Conservation (phyloP, 2,113 vertebrate genomes). For the Clinocottus analis region DNA sequence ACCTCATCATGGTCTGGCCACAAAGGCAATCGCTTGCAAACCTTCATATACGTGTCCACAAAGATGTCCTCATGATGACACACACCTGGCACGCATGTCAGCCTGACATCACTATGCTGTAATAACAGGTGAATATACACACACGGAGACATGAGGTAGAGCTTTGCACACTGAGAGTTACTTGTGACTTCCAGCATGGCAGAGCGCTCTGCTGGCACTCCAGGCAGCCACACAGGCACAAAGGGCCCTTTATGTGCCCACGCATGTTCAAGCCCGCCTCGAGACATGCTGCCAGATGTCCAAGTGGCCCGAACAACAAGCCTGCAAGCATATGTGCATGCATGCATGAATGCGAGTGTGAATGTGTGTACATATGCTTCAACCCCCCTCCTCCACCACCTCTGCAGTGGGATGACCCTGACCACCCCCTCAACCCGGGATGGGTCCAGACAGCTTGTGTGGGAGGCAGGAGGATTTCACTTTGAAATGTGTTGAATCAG, state of each 20-base stretch:
- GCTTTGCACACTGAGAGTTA: conserved; percentile 36
- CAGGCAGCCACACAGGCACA: conserved; percentile 66
- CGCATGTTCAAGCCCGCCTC: conserved; percentile 64
- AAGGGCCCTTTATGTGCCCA: conserved; percentile 78
- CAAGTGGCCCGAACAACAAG: conserved; percentile 66
- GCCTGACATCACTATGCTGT: conserved; percentile 45
- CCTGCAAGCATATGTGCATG: conserved; percentile 69
- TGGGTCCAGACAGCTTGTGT: conserved; percentile 68
- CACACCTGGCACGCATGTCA: conserved; percentile 52
- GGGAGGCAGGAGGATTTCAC: conserved; percentile 69
- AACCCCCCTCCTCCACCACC: conserved; percentile 22
- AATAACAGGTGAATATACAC: conserved; percentile 57
- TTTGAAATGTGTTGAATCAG: conserved; percentile 79
- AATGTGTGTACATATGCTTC: conserved; percentile 57
- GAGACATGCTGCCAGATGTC: conserved; percentile 79
- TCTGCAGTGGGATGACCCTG: conserved; percentile 60
- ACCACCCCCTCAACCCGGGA: conserved; percentile 60
- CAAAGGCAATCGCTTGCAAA: neutral
- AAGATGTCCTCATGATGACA: conserved; percentile 11
- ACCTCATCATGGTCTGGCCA: neutral
- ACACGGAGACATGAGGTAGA: conserved; percentile 33
- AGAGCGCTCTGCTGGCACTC: conserved; percentile 53
- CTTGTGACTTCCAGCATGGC: conserved; percentile 50
- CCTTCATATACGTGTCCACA: conserved; percentile 15
- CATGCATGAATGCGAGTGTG: conserved; percentile 55